A percentile compares a stretch with the other conserved stretches of the same genome.
Evolutionary conservation across 2,113 vertebrate species (phyloP).

Genomic region (Bubalus kerabau): DNA sequence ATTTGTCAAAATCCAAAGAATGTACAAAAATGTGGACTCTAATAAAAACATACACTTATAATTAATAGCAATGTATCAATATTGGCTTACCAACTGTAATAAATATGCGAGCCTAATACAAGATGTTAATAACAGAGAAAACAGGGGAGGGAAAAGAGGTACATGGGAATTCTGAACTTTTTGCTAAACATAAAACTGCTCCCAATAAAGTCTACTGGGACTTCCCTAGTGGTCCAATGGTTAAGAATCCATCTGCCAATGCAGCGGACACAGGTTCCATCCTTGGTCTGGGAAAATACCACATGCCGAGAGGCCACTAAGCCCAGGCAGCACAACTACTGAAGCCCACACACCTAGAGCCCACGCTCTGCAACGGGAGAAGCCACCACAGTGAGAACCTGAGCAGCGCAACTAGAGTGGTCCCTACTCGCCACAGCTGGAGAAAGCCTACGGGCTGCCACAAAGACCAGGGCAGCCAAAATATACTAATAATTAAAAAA

Average conservation of each 20-base stretch:
- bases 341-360: neutral
- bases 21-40: neutral
- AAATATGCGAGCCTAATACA: neutral
- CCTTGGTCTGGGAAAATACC: neutral
- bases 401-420: neutral
- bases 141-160: neutral
- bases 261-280: neutral
- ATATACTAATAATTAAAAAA: neutral
- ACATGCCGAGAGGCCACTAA: neutral
- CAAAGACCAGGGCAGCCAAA: fast-evolving
- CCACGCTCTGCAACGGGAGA: neutral
- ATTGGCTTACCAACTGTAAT: neutral
- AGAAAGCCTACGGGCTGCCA: neutral
- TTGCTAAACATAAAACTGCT: neutral
- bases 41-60: neutral
- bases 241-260: neutral
- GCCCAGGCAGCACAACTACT: neutral
- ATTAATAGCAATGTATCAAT: neutral
- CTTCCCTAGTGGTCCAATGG: neutral
- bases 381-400: neutral
- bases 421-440: neutral
- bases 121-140: neutral
- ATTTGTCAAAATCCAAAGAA: neutral
- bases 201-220: neutral
- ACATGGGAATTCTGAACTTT: neutral